phyloP scores from a whole-genome alignment of 2,888 invertebrate genomes.

The Parnassius orleans region DNA sequence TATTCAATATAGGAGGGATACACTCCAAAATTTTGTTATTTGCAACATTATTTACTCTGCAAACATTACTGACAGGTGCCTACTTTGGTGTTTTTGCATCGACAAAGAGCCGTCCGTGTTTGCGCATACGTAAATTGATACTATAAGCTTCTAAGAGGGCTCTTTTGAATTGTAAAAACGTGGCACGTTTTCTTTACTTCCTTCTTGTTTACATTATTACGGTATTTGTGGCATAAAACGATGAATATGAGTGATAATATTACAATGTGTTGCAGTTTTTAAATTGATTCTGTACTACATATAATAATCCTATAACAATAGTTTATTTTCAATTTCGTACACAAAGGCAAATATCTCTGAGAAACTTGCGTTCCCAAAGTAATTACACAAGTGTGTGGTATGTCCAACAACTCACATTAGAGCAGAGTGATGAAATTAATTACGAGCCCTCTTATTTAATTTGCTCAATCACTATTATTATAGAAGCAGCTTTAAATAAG shows the following conservation, averaged over 20 bases:
- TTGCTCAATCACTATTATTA: conserved; percentile 2
- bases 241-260: no score
- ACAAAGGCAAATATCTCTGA: not conserved
- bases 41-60: conserved; percentile 55
- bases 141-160: conserved; percentile 37
- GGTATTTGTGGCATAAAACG: conserved; percentile 10
- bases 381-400: conserved; percentile 11
- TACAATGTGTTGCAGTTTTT: not conserved
- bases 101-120: conserved; percentile 48
- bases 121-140: conserved; percentile 53
- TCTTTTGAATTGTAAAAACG: conserved; percentile 35
- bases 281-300: not conserved
- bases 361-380: conserved; percentile 7
- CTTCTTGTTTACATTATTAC: conserved; percentile 24
- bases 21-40: conserved; percentile 43
- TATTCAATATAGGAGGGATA: conserved; percentile 54
- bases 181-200: conserved; percentile 26
- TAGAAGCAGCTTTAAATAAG: not conserved
- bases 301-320: not conserved
- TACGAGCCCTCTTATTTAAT: conserved; percentile 20
- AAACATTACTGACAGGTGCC: conserved; percentile 66
- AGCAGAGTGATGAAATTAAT: conserved; percentile 10
- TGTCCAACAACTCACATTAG: conserved; percentile 17
- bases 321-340: not conserved
- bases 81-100: conserved; percentile 50